phyloP scores from a whole-genome alignment of 1,140 invertebrate genomes.

The Drosophila santomea region DNA sequence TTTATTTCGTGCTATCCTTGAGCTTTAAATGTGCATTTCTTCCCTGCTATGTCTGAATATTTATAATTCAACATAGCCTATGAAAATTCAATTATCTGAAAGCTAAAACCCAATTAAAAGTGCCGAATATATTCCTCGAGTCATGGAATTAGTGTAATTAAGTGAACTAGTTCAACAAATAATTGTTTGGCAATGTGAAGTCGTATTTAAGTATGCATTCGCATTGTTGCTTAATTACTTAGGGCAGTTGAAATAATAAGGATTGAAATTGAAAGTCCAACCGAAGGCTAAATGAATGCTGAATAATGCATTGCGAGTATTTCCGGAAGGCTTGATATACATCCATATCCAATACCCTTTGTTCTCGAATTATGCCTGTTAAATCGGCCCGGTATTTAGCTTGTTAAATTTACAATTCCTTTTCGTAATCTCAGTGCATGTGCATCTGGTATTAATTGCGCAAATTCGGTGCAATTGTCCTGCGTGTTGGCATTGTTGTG shows the following conservation, averaged over 20 bases:
- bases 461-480: constrained; percentile 41
- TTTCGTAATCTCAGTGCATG: constrained; percentile 6
- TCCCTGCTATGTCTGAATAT: neutral
- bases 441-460: constrained; percentile 30
- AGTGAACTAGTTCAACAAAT: neutral
- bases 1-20: no score
- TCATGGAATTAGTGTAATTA: constrained; percentile 8
- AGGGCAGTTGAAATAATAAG: neutral
- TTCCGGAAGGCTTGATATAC: neutral
- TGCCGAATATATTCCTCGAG: neutral
- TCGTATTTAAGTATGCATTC: neutral
- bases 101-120: neutral
- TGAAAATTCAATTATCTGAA: neutral
- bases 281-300: neutral
- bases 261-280: neutral
- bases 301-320: neutral
- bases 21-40: no score
- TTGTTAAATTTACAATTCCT: constrained; percentile 19
- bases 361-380: constrained; percentile 15
- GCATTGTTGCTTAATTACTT: constrained; percentile 1
- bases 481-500: constrained; percentile 8
- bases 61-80: neutral
- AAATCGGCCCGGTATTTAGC: constrained; percentile 20
- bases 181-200: no score
- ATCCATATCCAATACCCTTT: neutral